Conservation (phyloP, 2,113 vertebrate species). For the Pedetes capensis region DNA sequence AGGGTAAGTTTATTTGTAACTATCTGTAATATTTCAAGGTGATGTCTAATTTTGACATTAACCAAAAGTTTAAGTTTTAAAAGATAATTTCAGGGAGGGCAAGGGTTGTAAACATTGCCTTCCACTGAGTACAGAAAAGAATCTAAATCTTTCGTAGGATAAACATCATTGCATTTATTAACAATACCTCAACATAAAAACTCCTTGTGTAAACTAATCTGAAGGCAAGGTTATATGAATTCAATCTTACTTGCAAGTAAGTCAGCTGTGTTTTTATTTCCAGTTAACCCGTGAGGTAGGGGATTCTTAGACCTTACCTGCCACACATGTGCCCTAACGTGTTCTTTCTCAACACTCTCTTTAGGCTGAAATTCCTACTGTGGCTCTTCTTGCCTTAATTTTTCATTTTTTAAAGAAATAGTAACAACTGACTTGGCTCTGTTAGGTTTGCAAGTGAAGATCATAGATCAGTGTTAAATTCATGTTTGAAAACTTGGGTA, state of each 20-base stretch:
- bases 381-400: neutral
- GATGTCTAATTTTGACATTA: neutral
- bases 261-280: neutral
- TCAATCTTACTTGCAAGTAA: neutral
- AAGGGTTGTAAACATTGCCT: neutral
- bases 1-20: neutral
- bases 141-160: neutral
- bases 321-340: neutral
- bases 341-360: neutral
- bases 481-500: neutral
- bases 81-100: neutral
- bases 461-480: neutral
- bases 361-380: neutral
- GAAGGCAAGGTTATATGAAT: neutral
- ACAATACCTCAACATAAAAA: neutral
- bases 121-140: neutral
- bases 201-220: neutral
- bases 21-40: neutral
- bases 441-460: neutral
- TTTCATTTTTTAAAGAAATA: neutral
- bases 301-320: neutral
- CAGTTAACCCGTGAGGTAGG: neutral
- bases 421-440: neutral
- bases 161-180: conserved; percentile 19
- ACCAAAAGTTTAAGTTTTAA: neutral